These are phyloP conservation scores for Coluber constrictor DNA, from an alignment of 2,797 vertebrate genomes.

Conservation along the genomic window DNA sequence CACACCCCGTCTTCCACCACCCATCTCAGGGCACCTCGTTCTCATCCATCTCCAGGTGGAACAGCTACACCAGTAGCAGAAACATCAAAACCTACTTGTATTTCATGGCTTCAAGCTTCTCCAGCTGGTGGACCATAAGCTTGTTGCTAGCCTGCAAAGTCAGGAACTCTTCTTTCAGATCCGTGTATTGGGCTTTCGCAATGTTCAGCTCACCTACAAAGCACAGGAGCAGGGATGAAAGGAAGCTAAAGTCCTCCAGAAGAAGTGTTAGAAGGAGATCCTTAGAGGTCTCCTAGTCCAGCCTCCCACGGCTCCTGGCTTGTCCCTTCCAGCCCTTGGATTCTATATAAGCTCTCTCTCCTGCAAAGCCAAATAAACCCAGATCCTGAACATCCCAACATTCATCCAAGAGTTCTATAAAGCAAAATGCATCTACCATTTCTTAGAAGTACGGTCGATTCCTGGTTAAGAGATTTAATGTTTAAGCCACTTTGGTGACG, in stretches of 20 bases:
- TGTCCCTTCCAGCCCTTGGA: not conserved
- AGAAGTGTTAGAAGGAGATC: not conserved
- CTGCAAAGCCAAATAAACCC: not conserved
- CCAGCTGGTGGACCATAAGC: constrained; percentile 75
- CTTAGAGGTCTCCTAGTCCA: not conserved
- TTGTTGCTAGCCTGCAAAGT: constrained; percentile 74
- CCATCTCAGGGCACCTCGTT: no score
- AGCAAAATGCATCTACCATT: not conserved
- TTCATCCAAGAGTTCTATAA: not conserved
- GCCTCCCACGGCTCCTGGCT: not conserved
- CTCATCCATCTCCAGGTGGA: not conserved
- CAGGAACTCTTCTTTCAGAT: constrained; percentile 72
- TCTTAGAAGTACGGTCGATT: not conserved
- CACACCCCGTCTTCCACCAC: not conserved
- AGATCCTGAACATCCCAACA: not conserved
- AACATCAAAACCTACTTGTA: constrained; percentile 62
- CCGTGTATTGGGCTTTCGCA: constrained; percentile 70
- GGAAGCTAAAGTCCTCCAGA: accelerated
- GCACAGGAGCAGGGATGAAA: not conserved
- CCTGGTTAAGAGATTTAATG: not conserved
- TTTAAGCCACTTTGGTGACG: not conserved
- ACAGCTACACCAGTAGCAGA: not conserved
- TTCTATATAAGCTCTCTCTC: not conserved
- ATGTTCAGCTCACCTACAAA: constrained; percentile 72
- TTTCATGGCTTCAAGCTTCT: constrained; percentile 73